These are phyloP conservation scores for Eueides isabella DNA, from an alignment of 1,140 invertebrate genomes.

Conservation along the genomic window DNA sequence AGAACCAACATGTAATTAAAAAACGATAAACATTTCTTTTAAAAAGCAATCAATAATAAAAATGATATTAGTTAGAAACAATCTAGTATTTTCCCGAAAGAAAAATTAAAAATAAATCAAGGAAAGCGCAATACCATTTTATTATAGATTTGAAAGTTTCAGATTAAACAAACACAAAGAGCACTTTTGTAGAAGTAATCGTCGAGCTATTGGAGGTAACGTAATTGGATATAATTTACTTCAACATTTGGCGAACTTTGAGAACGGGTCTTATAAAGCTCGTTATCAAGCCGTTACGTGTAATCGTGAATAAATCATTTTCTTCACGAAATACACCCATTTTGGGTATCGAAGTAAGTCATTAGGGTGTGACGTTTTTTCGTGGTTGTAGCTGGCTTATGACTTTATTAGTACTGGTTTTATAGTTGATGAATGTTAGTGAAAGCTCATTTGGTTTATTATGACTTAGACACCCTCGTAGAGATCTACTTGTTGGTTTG, in stretches of 20 bases:
- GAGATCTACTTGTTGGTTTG: neutral
- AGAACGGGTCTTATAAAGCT: constrained; percentile 15
- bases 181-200: constrained; percentile 2
- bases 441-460: neutral
- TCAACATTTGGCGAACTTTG: constrained; percentile 22
- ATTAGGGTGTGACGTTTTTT: constrained; percentile 25
- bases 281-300: constrained; percentile 31
- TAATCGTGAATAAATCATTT: constrained; percentile 37
- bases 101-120: neutral
- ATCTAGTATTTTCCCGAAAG: neutral
- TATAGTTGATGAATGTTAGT: constrained; percentile 15
- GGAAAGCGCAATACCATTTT: neutral
- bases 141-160: neutral
- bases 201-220: neutral
- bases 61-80: too few species aligned
- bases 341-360: constrained; percentile 33
- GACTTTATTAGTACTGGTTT: constrained; percentile 18
- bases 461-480: neutral
- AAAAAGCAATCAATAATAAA: too few species aligned
- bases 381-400: constrained; percentile 9
- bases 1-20: too few species aligned
- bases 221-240: constrained; percentile 18
- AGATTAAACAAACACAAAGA: neutral
- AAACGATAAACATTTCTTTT: too few species aligned
- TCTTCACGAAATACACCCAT: constrained; percentile 35